Conservation (phyloP, 2,113 vertebrate genomes). For the Mus pahari region DNA sequence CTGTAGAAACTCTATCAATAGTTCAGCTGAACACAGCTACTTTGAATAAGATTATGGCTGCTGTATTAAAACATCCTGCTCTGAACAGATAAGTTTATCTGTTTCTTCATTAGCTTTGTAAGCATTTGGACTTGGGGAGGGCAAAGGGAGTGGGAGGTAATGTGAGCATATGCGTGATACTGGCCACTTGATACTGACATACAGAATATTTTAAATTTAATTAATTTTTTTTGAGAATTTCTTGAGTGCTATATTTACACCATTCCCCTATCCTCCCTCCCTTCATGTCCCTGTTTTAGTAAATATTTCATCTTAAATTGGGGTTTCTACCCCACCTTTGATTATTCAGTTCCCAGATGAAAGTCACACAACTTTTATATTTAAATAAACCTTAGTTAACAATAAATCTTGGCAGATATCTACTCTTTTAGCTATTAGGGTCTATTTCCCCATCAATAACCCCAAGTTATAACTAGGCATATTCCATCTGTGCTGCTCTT, state of each 20-base stretch:
- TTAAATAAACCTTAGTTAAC: too few species aligned
- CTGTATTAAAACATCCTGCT: not conserved
- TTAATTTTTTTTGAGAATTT: not conserved
- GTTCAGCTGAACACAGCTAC: not conserved
- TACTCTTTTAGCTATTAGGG: too few species aligned
- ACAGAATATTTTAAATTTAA: not conserved
- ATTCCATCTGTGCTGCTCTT: too few species aligned
- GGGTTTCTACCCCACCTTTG: too few species aligned
- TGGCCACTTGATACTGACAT: not conserved
- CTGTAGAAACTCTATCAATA: not conserved
- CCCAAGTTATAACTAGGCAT: too few species aligned
- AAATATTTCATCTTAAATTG: too few species aligned
- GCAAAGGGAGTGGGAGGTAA: not conserved
- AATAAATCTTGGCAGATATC: too few species aligned
- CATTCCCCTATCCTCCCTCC: not conserved
- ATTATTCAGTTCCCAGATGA: too few species aligned
- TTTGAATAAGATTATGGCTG: not conserved
- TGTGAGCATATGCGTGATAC: not conserved
- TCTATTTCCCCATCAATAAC: too few species aligned
- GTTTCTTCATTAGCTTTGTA: conserved; percentile 9
- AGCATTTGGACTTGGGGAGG: not conserved
- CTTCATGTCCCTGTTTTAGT: too few species aligned
- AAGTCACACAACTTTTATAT: too few species aligned
- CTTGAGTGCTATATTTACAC: not conserved
- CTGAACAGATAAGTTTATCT: not conserved